These are phyloP conservation scores for Eurytoma adleriae DNA, from an alignment of 2,888 invertebrate species.

Conservation along the genomic window DNA sequence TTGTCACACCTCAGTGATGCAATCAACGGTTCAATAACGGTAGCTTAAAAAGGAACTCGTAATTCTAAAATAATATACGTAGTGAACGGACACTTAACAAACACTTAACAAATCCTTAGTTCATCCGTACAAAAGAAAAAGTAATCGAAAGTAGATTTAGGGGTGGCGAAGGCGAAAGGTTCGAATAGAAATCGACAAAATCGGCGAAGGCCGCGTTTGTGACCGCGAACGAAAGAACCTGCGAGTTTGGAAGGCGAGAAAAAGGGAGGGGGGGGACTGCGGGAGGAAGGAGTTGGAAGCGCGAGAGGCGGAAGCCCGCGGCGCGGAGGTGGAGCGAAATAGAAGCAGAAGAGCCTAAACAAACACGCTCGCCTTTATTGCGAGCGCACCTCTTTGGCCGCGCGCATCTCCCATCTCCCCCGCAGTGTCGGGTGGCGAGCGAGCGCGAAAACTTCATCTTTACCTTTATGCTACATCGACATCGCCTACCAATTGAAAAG, in stretches of 20 bases:
- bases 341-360: slow-evolving; percentile 72
- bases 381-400: slow-evolving; percentile 61
- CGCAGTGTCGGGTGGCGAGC: slow-evolving; percentile 35
- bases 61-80: background rate
- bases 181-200: slow-evolving; percentile 22
- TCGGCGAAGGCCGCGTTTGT: background rate
- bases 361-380: slow-evolving; percentile 75
- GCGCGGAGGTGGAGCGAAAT: slow-evolving; percentile 46
- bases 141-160: background rate
- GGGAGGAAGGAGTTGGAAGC: slow-evolving; percentile 58
- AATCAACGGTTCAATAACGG: slow-evolving; percentile 5
- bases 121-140: background rate
- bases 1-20: slow-evolving; percentile 31
- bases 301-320: slow-evolving; percentile 7
- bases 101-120: background rate
- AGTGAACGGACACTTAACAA: background rate
- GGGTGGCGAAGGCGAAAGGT: too few species aligned
- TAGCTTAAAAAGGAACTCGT: background rate
- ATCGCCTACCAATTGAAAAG: slow-evolving; percentile 58
- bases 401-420: slow-evolving; percentile 43
- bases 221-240: background rate
- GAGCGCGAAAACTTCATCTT: slow-evolving; percentile 57
- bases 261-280: slow-evolving; percentile 60
- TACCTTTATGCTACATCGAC: slow-evolving; percentile 53
- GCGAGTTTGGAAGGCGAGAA: slow-evolving; percentile 13